Evolutionary conservation across 2,888 invertebrate species (phyloP).

Genomic region (Dorcus parallelipipedus): DNA sequence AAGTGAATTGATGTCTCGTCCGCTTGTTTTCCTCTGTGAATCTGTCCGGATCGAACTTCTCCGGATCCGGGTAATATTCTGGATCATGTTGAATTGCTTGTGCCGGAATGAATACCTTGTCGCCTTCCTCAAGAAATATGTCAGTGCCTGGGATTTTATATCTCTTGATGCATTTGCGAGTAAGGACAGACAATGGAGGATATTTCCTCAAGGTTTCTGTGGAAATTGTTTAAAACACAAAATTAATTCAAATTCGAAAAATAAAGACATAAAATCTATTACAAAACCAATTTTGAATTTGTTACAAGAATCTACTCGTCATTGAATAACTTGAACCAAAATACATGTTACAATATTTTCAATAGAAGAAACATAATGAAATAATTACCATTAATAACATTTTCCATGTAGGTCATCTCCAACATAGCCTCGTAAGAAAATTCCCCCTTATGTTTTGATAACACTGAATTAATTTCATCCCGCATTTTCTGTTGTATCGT

Average conservation of each 20-base stretch:
- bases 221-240: conserved; percentile 4
- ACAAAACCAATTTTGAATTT: too few species aligned
- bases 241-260: not conserved
- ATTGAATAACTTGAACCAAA: too few species aligned
- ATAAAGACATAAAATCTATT: not conserved
- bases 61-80: conserved; percentile 56
- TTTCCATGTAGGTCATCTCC: conserved; percentile 50
- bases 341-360: not conserved
- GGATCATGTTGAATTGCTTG: conserved; percentile 58
- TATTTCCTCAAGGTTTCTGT: conserved; percentile 42
- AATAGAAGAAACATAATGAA: not conserved
- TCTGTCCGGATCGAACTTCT: conserved; percentile 56
- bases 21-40: conserved; percentile 51
- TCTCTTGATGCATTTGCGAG: conserved; percentile 42
- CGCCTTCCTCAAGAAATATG: conserved; percentile 51
- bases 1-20: conserved; percentile 49
- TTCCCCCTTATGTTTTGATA: conserved; percentile 37
- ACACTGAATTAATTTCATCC: conserved; percentile 39
- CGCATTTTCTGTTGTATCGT: conserved; percentile 48
- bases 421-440: conserved; percentile 45
- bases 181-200: conserved; percentile 35
- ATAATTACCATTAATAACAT: conserved; percentile 25
- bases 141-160: conserved; percentile 53
- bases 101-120: conserved; percentile 54
- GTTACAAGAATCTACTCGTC: too few species aligned